Evolutionary conservation across 2,888 invertebrate species (phyloP).

Genomic region (Maniola hyperantus): DNA sequence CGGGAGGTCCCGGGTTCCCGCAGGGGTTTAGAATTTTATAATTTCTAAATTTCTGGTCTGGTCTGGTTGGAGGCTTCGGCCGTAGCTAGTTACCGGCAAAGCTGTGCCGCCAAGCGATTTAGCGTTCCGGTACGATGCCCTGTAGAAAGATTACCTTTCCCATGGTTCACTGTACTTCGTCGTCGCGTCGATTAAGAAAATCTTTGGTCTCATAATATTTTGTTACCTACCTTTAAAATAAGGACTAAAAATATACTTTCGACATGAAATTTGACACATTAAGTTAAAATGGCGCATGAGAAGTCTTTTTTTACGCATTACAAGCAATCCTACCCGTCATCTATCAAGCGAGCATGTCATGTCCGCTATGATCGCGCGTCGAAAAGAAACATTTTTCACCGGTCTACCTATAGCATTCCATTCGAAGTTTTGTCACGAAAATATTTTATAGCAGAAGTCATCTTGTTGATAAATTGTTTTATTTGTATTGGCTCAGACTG

Average conservation of each 20-base stretch:
- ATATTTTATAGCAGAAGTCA: slow-evolving; percentile 10
- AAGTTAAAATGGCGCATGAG: too few relatives aligned
- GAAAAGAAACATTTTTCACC: slow-evolving; percentile 15
- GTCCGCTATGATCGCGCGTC: slow-evolving; percentile 13
- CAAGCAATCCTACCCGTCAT: slow-evolving; percentile 10
- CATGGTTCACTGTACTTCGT: background rate
- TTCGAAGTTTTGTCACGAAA: slow-evolving; percentile 10
- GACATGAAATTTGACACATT: too few relatives aligned
- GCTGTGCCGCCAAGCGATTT: too few relatives aligned
- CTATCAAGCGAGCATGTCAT: background rate
- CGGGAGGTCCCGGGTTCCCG: too few relatives aligned
- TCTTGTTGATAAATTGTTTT: slow-evolving; percentile 15
- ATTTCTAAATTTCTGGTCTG: too few relatives aligned
- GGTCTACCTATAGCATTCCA: background rate
- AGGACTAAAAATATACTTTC: too few relatives aligned
- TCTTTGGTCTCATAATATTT: background rate
- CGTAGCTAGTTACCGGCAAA: too few relatives aligned
- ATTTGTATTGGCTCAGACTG: slow-evolving; percentile 2
- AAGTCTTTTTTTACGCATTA: too few relatives aligned
- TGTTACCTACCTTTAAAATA: background rate
- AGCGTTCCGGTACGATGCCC: too few relatives aligned
- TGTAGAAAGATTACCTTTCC: too few relatives aligned
- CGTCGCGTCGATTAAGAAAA: background rate
- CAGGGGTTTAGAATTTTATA: too few relatives aligned
- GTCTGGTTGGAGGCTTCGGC: too few relatives aligned